Conservation (phyloP, 2,888 invertebrate species). For the Eupithecia inturbata region DNA sequence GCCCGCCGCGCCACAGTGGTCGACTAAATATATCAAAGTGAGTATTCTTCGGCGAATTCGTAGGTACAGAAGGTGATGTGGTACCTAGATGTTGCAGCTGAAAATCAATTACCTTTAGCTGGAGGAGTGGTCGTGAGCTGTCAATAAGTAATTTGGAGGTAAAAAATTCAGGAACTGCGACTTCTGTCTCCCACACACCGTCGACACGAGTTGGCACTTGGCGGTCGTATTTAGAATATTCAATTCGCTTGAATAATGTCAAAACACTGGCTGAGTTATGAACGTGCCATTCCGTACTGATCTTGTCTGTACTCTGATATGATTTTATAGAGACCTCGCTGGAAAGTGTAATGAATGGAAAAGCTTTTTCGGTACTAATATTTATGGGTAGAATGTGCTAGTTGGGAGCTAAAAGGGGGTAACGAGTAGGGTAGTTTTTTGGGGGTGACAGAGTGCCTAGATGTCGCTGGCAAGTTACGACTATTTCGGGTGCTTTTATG, state of each 20-base stretch:
- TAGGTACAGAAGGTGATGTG: neutral
- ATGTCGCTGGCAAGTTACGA: conserved; percentile 4
- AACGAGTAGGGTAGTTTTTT: conserved; percentile 1
- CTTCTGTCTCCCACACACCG: conserved; percentile 3
- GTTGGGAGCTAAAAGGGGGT: neutral
- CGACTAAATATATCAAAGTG: too few species aligned
- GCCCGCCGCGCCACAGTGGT: too few species aligned
- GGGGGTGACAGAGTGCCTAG: neutral
- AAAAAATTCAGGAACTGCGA: neutral
- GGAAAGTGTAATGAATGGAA: conserved; percentile 25
- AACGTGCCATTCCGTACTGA: conserved; percentile 15
- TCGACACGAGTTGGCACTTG: conserved; percentile 26
- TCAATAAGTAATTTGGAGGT: neutral
- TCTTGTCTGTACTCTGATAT: conserved; percentile 21
- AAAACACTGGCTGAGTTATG: conserved; percentile 57
- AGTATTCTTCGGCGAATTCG: neutral
- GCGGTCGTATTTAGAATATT: conserved; percentile 57
- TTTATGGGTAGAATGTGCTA: conserved; percentile 19
- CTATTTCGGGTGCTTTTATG: conserved; percentile 3
- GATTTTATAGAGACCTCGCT: conserved; percentile 24
- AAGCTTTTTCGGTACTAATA: conserved; percentile 26
- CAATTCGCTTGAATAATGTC: conserved; percentile 62
- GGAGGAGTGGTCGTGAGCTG: neutral
- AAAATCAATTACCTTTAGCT: neutral
- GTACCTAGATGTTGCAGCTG: neutral